These are phyloP conservation scores for Sesia apiformis DNA, from an alignment of 2,888 invertebrate genomes.

Conservation along the genomic window DNA sequence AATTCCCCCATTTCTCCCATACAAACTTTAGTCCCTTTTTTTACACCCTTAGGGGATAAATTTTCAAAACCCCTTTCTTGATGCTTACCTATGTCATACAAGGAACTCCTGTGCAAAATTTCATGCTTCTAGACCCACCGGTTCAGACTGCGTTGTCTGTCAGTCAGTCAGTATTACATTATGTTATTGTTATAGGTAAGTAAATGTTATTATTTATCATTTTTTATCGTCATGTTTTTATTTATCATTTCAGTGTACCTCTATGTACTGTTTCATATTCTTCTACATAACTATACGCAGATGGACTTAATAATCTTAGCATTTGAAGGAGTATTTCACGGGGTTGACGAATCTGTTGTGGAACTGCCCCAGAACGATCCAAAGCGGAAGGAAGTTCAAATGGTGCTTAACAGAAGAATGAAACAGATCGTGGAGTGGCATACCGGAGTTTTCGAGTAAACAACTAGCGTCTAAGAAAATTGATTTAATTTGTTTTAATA, in stretches of 20 bases:
- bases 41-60: too few relatives aligned
- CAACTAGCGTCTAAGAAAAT: not conserved
- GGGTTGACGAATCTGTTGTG: conserved; percentile 30
- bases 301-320: conserved; percentile 42
- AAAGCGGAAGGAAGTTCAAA: conserved; percentile 22
- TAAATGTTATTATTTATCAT: too few relatives aligned
- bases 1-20: too few relatives aligned
- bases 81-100: too few relatives aligned
- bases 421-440: conserved; percentile 42
- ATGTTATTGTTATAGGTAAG: too few relatives aligned
- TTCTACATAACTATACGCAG: conserved; percentile 37
- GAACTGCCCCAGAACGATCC: conserved; percentile 18
- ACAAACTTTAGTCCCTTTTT: too few relatives aligned
- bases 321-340: conserved; percentile 37
- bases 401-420: conserved; percentile 28
- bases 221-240: not conserved
- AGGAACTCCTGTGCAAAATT: too few relatives aligned
- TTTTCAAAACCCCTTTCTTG: too few relatives aligned
- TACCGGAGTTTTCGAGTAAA: conserved; percentile 33
- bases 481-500: not conserved
- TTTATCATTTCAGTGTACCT: conserved; percentile 34
- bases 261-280: conserved; percentile 40
- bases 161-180: too few relatives aligned
- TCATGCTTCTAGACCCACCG: too few relatives aligned
- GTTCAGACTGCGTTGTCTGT: too few relatives aligned